phyloP scores from a whole-genome alignment of 2,888 invertebrate genomes.

The Acronicta leporina region DNA sequence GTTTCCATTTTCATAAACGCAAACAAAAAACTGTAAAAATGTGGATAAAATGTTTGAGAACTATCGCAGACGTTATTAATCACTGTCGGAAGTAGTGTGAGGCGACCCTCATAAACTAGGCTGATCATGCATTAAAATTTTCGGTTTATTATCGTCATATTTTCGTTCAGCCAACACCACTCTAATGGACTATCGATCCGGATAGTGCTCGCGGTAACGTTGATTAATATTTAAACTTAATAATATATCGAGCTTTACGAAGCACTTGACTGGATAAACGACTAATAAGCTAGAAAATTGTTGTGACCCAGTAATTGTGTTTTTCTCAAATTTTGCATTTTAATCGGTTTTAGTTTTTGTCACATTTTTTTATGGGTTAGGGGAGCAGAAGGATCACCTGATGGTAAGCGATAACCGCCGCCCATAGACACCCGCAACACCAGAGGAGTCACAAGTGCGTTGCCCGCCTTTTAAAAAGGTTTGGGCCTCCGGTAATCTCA shows the following conservation, averaged over 20 bases:
- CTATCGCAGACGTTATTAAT: conserved; percentile 33
- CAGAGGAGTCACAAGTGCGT: no score
- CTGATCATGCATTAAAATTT: conserved; percentile 31
- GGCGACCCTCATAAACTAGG: conserved; percentile 33
- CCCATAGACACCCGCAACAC: no score
- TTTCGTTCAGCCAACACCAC: conserved; percentile 15
- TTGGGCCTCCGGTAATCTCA: no score
- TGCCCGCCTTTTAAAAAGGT: no score
- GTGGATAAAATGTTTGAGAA: conserved; percentile 13
- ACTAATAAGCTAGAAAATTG: conserved; percentile 16
- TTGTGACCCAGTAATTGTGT: conserved; percentile 16
- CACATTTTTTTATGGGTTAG: no score
- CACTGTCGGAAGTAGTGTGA: conserved; percentile 30
- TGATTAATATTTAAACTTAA: conserved; percentile 60
- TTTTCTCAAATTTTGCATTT: background rate
- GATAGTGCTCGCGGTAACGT: conserved; percentile 52
- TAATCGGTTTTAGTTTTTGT: background rate
- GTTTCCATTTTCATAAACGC: no score
- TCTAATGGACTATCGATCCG: conserved; percentile 64
- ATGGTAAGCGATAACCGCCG: no score
- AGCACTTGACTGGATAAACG: conserved; percentile 22
- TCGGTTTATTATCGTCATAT: conserved; percentile 24
- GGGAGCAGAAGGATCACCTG: no score
- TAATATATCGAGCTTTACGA: conserved; percentile 38
- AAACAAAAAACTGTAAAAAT: background rate